Conservation (phyloP, 2,797 vertebrate genomes). For the Mionectes olivaceus region DNA sequence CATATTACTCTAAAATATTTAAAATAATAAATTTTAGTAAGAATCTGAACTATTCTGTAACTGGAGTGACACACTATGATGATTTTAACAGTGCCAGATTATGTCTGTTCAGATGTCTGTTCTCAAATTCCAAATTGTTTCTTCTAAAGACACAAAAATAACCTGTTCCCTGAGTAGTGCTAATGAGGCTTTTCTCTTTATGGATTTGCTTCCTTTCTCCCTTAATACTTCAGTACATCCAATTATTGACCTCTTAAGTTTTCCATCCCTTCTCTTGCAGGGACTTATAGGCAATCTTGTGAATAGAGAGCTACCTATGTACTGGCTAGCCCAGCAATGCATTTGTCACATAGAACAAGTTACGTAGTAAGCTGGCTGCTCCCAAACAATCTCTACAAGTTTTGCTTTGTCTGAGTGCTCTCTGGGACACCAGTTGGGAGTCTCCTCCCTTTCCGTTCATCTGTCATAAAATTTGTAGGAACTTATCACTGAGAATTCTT, state of each 20-base stretch:
- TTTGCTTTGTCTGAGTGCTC: not conserved
- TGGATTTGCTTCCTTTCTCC: not conserved
- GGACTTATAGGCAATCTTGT: rapidly evolving
- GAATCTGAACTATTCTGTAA: not conserved
- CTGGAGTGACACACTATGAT: not conserved
- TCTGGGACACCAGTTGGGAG: not conserved
- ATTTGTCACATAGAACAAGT: not conserved
- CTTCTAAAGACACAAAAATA: not conserved
- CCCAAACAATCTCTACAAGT: not conserved
- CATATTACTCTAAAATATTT: not conserved
- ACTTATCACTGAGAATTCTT: not conserved
- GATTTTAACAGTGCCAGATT: not conserved
- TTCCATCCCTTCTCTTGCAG: not conserved
- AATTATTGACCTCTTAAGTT: not conserved
- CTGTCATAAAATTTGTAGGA: not conserved
- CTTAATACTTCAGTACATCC: not conserved
- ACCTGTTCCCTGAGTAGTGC: not conserved
- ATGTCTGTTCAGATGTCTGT: not conserved
- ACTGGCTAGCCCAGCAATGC: not conserved
- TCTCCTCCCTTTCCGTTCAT: not conserved
- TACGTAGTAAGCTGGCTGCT: not conserved
- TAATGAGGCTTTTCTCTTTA: not conserved
- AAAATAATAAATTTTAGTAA: not conserved
- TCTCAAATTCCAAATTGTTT: not conserved
- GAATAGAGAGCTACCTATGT: not conserved